These are phyloP conservation scores for Drosophila neocordata DNA, from an alignment of 1,140 invertebrate species.

Conservation along the genomic window DNA sequence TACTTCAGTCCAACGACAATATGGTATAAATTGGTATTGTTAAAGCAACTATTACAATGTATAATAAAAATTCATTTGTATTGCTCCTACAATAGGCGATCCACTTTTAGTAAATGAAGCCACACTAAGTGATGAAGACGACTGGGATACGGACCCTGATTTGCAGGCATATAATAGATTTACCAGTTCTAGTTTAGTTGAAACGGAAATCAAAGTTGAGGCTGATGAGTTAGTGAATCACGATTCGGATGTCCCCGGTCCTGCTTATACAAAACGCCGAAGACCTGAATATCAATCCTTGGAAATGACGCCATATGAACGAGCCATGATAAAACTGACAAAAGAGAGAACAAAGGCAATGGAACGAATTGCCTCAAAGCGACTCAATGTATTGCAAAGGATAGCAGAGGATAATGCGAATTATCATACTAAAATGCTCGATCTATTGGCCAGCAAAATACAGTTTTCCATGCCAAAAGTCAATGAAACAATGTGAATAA, in stretches of 20 bases:
- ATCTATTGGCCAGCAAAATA: constrained; percentile 1
- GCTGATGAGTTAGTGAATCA: not conserved
- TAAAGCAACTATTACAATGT: not conserved
- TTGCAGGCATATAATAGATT: not conserved
- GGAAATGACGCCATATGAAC: constrained; percentile 17
- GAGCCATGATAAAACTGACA: not conserved
- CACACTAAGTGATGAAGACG: not conserved
- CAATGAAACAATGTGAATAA: not conserved
- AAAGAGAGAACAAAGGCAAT: not conserved
- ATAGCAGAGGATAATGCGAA: constrained; percentile 2
- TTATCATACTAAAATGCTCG: constrained; percentile 9
- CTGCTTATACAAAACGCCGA: not conserved
- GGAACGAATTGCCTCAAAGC: not conserved
- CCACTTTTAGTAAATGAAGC: not conserved
- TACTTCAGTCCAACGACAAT: not conserved
- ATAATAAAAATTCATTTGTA: too few species aligned
- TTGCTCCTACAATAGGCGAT: not conserved
- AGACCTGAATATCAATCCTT: not conserved
- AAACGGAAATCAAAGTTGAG: not conserved
- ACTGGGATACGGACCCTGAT: not conserved
- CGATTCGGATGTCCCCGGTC: not conserved
- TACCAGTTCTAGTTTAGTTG: not conserved
- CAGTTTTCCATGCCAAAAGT: not conserved
- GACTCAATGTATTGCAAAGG: not conserved
- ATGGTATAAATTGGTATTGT: not conserved